Evolutionary conservation across 2,888 invertebrate species (phyloP), one percentile per base, ranked within the genome.

Genomic region (Hypsopygia costalis): DNA sequence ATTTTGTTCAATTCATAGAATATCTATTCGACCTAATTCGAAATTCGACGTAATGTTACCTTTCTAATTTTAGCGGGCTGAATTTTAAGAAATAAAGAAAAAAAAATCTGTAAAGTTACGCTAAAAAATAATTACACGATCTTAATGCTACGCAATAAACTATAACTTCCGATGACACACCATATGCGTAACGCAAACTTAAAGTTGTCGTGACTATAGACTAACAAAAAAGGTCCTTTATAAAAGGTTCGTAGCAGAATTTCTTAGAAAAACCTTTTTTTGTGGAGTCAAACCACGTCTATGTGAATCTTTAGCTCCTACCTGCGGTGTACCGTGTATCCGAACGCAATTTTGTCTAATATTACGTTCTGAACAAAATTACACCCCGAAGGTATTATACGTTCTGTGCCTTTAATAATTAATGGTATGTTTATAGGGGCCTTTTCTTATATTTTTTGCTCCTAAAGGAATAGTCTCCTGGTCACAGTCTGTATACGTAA

Each of bases 231-330:
- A 61, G 41, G 41, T 47, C 46, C 56, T 52, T 51, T 55, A 55
- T 60, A 55, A 44, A 44, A 32, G 40, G 27, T 33, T 52, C 46
- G 36, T 40, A 46, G 43, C 46, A 44, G 49, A 58, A 71, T 65
- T 82, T 81, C 82, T 73, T 49, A 64, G 82, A 83, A 82, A 69
- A 49, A 68, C 68, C 69, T 67, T 80, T 78, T 77, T 74, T 73
- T 56, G 50, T 39, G 36, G 32, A 40, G 32, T 9, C 27, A 49
- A 47, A 39, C 47, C 44, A 44, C 33, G 52, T 54, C 57, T 61
- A 64, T 59, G 60, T 62, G 59, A 70, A 67, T 68, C 16, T 16
- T 70, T 69, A 54, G 43, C 38, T 30, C 63, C 62, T 77, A 78
- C 78, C 77, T 78, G 77, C 51, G 51, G 8, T 12, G 49, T 48